phyloP scores from a whole-genome alignment of 2,113 vertebrate species.

The Morphnarchus princeps region DNA sequence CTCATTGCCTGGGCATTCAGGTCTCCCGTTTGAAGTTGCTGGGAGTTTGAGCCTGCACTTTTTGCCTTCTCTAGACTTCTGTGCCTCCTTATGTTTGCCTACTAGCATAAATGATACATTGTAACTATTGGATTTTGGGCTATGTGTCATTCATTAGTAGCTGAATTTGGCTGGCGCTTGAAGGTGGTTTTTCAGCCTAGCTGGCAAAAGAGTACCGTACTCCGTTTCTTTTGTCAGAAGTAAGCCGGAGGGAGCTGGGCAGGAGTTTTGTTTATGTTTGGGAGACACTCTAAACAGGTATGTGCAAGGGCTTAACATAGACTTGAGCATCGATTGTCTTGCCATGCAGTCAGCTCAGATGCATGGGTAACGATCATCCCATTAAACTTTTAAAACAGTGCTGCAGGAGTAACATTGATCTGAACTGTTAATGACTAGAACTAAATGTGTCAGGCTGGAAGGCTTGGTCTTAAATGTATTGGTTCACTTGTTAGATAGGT shows the following conservation, averaged over 20 bases:
- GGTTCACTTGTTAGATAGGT: not conserved
- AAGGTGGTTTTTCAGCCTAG: not conserved
- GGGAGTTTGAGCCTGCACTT: not conserved
- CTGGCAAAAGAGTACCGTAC: not conserved
- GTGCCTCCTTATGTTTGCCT: not conserved
- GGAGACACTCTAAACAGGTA: not conserved
- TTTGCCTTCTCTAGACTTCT: not conserved
- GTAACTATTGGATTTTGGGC: not conserved
- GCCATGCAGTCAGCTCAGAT: not conserved
- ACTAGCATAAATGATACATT: not conserved
- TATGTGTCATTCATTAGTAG: not conserved
- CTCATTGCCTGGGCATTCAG: fast-evolving
- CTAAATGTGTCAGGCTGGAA: not conserved
- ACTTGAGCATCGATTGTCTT: not conserved
- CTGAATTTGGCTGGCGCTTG: not conserved
- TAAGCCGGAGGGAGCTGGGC: not conserved
- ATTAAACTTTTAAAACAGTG: slow-evolving; percentile 61
- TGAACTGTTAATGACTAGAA: not conserved
- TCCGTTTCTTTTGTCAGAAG: not conserved
- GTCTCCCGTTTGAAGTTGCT: not conserved
- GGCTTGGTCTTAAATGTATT: not conserved
- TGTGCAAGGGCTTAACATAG: not conserved
- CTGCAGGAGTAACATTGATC: slow-evolving; percentile 45
- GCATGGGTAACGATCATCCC: not conserved
- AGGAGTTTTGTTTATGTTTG: not conserved